These are phyloP conservation scores for Stenichneumon culpator DNA, from an alignment of 2,888 invertebrate genomes.

Conservation along the genomic window DNA sequence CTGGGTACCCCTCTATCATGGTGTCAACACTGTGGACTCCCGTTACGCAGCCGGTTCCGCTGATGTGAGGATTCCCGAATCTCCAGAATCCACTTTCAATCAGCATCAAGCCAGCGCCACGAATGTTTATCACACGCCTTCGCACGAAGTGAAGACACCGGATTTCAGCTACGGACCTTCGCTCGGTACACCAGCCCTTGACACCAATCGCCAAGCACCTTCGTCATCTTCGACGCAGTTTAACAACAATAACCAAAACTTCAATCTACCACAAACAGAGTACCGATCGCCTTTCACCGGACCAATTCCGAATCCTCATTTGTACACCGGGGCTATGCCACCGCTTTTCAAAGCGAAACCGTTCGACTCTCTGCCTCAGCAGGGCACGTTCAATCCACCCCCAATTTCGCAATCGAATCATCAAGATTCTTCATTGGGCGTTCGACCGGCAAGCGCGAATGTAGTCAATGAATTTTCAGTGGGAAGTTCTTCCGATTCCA, in stretches of 20 bases:
- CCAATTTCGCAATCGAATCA: slow-evolving; percentile 30
- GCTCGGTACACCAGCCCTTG: slow-evolving; percentile 42
- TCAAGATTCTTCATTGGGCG: slow-evolving; percentile 29
- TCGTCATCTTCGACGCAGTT: slow-evolving; percentile 7
- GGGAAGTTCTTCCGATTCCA: slow-evolving; percentile 3
- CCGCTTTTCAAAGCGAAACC: slow-evolving; percentile 87
- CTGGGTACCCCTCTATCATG: slow-evolving; percentile 90
- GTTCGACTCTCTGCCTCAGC: slow-evolving; percentile 56
- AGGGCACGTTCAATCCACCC: slow-evolving; percentile 42
- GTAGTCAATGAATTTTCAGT: neutral
- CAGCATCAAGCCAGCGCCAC: slow-evolving; percentile 46
- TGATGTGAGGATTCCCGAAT: slow-evolving; percentile 27
- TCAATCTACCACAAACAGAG: slow-evolving; percentile 58
- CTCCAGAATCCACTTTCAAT: slow-evolving; percentile 39
- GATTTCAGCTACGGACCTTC: slow-evolving; percentile 72
- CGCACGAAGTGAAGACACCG: slow-evolving; percentile 73
- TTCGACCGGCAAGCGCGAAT: slow-evolving; percentile 5
- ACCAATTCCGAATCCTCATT: slow-evolving; percentile 89
- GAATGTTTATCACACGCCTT: slow-evolving; percentile 48
- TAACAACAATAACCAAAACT: slow-evolving; percentile 58
- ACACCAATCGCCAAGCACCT: slow-evolving; percentile 47
- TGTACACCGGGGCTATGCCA: slow-evolving; percentile 88
- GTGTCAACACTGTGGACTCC: slow-evolving; percentile 54
- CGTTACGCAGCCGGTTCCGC: slow-evolving; percentile 60
- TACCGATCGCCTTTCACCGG: slow-evolving; percentile 74